Conservation (phyloP, 2,797 vertebrate species). For the Spondyliosoma cantharus region DNA sequence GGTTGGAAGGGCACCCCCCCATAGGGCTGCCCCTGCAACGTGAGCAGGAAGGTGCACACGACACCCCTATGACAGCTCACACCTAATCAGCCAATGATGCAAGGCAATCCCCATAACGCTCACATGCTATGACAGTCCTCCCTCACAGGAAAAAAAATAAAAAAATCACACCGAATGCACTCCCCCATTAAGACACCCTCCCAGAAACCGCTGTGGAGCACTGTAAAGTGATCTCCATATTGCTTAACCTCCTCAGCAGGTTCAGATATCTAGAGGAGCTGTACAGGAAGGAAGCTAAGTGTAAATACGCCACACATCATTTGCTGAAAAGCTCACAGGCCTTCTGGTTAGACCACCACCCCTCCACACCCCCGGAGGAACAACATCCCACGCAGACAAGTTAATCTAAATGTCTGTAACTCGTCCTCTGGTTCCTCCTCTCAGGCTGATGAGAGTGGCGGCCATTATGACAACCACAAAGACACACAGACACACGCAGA, state of each 20-base stretch:
- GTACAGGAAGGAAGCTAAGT: not conserved
- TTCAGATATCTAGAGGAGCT: slow-evolving; percentile 29
- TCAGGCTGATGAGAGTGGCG: slow-evolving; percentile 46
- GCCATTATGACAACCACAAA: slow-evolving; percentile 71
- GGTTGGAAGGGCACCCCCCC: slow-evolving; percentile 67
- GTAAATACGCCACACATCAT: slow-evolving; percentile 9
- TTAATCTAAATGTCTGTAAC: slow-evolving; percentile 40
- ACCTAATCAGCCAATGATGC: slow-evolving; percentile 80
- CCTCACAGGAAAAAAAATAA: not conserved
- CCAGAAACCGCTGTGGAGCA: slow-evolving; percentile 5
- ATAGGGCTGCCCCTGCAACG: slow-evolving; percentile 84
- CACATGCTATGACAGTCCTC: slow-evolving; percentile 62
- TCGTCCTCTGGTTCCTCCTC: slow-evolving; percentile 29
- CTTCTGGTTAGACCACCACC: not conserved
- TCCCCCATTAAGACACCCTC: slow-evolving; percentile 24
- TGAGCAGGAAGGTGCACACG: slow-evolving; percentile 80
- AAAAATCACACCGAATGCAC: slow-evolving; percentile 12
- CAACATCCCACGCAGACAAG: slow-evolving; percentile 42
- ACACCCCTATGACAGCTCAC: slow-evolving; percentile 79
- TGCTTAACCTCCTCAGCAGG: slow-evolving; percentile 40
- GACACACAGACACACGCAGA: slow-evolving; percentile 55
- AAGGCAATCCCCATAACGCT: slow-evolving; percentile 74
- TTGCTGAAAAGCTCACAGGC: slow-evolving; percentile 18
- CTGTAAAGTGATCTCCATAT: slow-evolving; percentile 41
- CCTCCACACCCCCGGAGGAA: not conserved